These are phyloP conservation scores for Muntiacus reevesi DNA, from an alignment of 2,113 vertebrate genomes.

Conservation along the genomic window DNA sequence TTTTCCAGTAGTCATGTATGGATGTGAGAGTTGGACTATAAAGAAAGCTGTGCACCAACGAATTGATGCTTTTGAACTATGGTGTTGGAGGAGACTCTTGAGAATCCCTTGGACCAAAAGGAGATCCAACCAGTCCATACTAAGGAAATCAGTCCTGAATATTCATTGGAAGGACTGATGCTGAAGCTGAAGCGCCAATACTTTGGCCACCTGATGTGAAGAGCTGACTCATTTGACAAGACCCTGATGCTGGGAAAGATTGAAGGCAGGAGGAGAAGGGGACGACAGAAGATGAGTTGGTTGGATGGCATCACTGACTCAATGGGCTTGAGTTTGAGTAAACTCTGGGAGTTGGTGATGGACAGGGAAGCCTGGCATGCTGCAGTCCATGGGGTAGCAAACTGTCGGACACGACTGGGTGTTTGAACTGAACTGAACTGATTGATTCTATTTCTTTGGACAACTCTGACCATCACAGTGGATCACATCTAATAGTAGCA, in stretches of 20 bases:
- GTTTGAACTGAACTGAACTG: background rate
- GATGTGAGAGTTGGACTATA: background rate
- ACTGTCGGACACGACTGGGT: rapidly evolving
- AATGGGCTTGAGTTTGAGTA: background rate
- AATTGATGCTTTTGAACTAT: background rate
- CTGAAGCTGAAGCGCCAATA: background rate
- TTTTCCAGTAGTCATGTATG: background rate
- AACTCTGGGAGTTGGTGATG: background rate
- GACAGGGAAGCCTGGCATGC: background rate
- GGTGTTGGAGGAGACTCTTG: background rate
- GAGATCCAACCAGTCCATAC: background rate
- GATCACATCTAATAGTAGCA: background rate
- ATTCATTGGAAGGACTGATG: background rate
- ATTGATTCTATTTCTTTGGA: slow-evolving; percentile 2
- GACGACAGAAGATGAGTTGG: background rate
- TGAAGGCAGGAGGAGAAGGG: background rate
- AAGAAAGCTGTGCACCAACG: background rate
- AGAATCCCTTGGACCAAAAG: background rate
- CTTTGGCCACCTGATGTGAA: background rate
- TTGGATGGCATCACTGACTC: background rate
- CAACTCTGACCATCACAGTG: background rate
- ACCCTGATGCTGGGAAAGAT: background rate
- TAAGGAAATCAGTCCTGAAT: background rate
- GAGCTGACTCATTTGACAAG: background rate
- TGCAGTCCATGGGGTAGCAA: background rate